phyloP scores from a whole-genome alignment of 2,113 vertebrate species.

The Lophochroa leadbeateri region DNA sequence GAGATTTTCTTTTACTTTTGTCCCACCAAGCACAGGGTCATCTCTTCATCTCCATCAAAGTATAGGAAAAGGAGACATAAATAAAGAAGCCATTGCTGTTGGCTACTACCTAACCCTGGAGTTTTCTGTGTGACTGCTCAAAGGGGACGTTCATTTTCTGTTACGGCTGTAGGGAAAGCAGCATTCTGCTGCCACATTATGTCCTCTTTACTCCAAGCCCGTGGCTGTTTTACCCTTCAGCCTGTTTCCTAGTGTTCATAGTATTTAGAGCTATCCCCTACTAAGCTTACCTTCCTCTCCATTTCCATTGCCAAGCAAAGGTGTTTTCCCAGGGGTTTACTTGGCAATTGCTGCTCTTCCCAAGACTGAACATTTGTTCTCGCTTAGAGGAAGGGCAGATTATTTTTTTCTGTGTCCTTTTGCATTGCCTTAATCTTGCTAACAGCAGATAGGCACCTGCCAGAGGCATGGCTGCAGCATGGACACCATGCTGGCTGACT shows the following conservation, averaged over 20 bases:
- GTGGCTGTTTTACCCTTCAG: background rate
- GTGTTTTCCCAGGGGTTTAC: background rate
- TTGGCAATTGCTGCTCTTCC: background rate
- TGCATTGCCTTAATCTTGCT: background rate
- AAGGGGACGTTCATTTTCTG: background rate
- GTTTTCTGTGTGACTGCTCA: background rate
- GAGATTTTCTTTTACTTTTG: background rate
- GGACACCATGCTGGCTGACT: background rate
- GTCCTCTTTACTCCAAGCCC: background rate
- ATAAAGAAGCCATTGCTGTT: background rate
- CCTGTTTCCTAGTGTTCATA: background rate
- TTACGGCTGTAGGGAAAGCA: background rate
- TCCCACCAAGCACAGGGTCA: background rate
- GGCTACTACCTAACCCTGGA: background rate
- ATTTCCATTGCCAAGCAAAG: background rate
- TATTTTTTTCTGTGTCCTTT: background rate
- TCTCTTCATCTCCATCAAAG: background rate
- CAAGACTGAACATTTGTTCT: background rate
- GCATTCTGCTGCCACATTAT: no score
- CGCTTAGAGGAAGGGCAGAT: background rate
- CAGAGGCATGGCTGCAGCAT: background rate
- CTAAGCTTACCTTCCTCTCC: background rate
- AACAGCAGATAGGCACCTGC: background rate
- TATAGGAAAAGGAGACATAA: background rate
- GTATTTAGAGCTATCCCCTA: background rate